Evolutionary conservation across 2,797 vertebrate species (phyloP).

Genomic region (Argentina silus): DNA sequence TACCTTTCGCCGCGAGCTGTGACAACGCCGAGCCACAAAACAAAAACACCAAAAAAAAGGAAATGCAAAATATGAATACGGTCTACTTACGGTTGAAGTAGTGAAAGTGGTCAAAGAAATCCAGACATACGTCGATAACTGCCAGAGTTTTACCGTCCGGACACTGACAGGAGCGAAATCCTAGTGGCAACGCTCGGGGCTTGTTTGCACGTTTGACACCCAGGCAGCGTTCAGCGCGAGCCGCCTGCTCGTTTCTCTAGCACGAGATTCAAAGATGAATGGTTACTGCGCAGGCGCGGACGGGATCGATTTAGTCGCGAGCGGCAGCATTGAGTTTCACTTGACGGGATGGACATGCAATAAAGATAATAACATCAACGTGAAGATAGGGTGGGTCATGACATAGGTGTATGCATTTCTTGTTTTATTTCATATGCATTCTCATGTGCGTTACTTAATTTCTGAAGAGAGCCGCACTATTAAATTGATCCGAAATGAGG

Average conservation of each 20-base stretch:
- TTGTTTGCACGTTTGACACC: constrained; percentile 41
- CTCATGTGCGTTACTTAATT: background rate
- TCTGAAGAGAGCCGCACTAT: background rate
- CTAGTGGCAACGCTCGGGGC: background rate
- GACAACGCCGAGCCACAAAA: background rate
- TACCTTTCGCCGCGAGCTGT: background rate
- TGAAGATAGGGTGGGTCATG: too few relatives aligned
- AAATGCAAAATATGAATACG: background rate
- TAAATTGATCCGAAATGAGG: background rate
- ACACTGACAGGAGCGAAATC: background rate
- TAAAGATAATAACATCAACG: background rate
- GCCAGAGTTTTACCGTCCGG: background rate
- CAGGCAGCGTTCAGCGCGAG: too few relatives aligned
- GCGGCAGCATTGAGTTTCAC: background rate
- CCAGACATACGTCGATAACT: constrained; percentile 9
- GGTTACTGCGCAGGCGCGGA: constrained; percentile 68
- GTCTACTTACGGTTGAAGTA: constrained; percentile 8
- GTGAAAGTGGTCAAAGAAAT: background rate
- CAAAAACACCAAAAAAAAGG: too few relatives aligned
- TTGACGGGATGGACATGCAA: background rate
- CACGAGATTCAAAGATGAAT: constrained; percentile 60
- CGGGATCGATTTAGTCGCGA: constrained; percentile 52
- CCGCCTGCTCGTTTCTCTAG: constrained; percentile 64
- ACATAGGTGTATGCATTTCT: too few relatives aligned
- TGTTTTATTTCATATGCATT: background rate